Percentiles rank a stretch among this genome's conserved stretches.
These are phyloP conservation scores for Hormiphora californensis DNA, from an alignment of 37 sponge, comb jelly and placozoan genomes.

Conservation along the genomic window DNA sequence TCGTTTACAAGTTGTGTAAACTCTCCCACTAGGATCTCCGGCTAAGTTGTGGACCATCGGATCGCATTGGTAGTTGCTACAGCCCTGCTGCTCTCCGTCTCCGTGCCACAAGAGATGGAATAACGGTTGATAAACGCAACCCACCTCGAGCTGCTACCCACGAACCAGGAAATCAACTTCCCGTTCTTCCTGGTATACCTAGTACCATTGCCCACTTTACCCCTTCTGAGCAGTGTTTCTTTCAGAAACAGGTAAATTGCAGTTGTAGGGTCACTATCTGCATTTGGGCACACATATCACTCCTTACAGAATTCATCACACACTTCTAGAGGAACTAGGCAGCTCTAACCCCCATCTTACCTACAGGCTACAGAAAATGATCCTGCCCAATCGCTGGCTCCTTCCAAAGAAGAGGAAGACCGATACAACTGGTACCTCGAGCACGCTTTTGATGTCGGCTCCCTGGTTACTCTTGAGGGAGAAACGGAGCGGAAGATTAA, in stretches of 20 bases:
- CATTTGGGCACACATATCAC: not conserved
- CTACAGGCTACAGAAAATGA: not conserved
- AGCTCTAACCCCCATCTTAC: too few species aligned
- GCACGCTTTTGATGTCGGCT: not conserved
- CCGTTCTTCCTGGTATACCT: not conserved
- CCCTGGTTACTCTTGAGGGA: too few species aligned
- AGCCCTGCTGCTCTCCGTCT: constrained; percentile 12
- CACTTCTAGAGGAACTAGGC: too few species aligned
- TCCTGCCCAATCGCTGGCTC: not conserved
- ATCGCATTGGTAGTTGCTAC: constrained; percentile 29
- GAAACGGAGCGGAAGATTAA: too few species aligned
- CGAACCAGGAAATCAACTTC: not conserved
- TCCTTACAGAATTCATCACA: constrained; percentile 3
- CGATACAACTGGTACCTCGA: constrained; percentile 47
- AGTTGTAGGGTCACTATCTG: not conserved
- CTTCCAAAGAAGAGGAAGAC: not conserved
- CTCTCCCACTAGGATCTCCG: not conserved
- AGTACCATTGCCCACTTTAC: not conserved
- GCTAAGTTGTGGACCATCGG: not conserved
- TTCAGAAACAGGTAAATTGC: not conserved
- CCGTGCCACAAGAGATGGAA: not conserved
- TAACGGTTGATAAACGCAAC: not conserved
- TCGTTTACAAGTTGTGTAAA: too few species aligned
- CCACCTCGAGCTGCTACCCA: not conserved
- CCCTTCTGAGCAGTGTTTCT: constrained; percentile 28